A percentile compares a stretch with the other conserved stretches of the same genome.
phyloP scores from a whole-genome alignment of 2,113 vertebrate species.

The Oryzias javanicus region DNA sequence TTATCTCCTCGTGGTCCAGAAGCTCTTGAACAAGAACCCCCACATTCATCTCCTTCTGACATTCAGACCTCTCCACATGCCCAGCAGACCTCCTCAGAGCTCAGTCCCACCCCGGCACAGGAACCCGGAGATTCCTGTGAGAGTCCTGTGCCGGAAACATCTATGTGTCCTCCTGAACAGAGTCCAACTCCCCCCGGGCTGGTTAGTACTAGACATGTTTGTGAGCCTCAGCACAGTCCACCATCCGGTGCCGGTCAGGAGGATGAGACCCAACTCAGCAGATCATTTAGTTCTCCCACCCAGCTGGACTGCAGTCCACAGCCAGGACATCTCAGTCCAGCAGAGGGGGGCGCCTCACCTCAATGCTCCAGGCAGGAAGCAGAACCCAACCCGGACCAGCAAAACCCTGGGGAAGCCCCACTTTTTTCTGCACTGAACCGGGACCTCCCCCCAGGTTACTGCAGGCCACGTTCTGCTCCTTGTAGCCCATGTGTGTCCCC shows the following conservation, averaged over 20 bases:
- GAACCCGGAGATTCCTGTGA: slow-evolving; percentile 1
- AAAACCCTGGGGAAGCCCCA: slow-evolving; percentile 26
- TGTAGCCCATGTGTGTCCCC: slow-evolving; percentile 52
- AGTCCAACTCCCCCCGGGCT: neutral
- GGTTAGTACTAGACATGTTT: neutral
- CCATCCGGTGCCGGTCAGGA: slow-evolving; percentile 12
- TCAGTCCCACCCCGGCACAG: neutral
- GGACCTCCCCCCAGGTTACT: slow-evolving; percentile 11
- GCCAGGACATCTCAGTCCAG: slow-evolving; percentile 10
- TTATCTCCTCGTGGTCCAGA: neutral
- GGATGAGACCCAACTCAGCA: neutral
- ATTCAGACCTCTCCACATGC: neutral
- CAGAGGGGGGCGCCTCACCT: neutral
- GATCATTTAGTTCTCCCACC: slow-evolving; percentile 11
- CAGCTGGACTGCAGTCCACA: slow-evolving; percentile 7
- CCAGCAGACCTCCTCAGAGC: neutral
- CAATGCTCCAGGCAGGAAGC: slow-evolving; percentile 10
- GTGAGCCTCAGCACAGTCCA: neutral
- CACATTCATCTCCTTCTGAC: neutral
- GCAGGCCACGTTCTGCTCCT: slow-evolving; percentile 46
- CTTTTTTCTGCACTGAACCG: slow-evolving; percentile 47
- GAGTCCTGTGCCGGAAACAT: slow-evolving; percentile 9
- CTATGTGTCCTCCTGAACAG: neutral
- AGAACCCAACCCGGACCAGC: slow-evolving; percentile 47
- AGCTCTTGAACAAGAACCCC: neutral